These are phyloP conservation scores for Araneus ventricosus DNA, from an alignment of 1,140 invertebrate genomes.

Conservation along the genomic window DNA sequence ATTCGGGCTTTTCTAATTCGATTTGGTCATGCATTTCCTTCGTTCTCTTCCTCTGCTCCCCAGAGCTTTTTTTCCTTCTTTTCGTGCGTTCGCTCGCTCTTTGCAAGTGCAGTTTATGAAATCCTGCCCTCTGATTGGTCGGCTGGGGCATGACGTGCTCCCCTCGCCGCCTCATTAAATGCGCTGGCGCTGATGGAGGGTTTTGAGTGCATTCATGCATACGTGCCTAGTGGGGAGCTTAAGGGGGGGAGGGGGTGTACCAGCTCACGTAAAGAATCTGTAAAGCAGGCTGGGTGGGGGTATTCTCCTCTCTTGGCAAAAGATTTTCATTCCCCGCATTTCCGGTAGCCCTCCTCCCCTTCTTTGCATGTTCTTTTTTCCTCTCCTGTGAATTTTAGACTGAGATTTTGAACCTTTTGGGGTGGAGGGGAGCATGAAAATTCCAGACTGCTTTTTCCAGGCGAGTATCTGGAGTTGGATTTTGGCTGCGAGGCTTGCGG, in stretches of 20 bases:
- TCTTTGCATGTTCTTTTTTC: neutral
- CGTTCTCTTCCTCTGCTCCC: neutral
- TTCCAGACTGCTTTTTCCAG: too few species aligned
- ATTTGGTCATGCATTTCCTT: constrained; percentile 46
- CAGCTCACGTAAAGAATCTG: neutral
- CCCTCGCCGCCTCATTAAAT: constrained; percentile 53
- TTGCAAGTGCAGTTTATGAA: neutral
- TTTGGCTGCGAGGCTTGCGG: too few species aligned
- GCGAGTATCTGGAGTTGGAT: too few species aligned
- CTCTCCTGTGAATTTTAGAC: neutral
- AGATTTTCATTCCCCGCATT: neutral
- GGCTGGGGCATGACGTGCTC: constrained; percentile 41
- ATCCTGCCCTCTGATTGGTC: constrained; percentile 40
- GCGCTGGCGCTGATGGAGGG: constrained; percentile 43
- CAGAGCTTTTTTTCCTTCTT: neutral
- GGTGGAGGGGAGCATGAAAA: too few species aligned
- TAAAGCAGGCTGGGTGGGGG: neutral
- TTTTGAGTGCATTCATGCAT: constrained; percentile 45
- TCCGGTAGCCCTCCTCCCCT: neutral
- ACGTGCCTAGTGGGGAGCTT: neutral
- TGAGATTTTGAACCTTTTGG: neutral
- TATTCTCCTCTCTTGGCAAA: neutral
- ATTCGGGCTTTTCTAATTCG: constrained; percentile 63
- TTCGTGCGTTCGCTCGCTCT: constrained; percentile 47
- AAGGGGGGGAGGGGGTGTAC: neutral